A percentile compares a stretch with the other conserved stretches of the same genome.
phyloP scores from a whole-genome alignment of 2,888 invertebrate genomes.

The Drosophila monieri region DNA sequence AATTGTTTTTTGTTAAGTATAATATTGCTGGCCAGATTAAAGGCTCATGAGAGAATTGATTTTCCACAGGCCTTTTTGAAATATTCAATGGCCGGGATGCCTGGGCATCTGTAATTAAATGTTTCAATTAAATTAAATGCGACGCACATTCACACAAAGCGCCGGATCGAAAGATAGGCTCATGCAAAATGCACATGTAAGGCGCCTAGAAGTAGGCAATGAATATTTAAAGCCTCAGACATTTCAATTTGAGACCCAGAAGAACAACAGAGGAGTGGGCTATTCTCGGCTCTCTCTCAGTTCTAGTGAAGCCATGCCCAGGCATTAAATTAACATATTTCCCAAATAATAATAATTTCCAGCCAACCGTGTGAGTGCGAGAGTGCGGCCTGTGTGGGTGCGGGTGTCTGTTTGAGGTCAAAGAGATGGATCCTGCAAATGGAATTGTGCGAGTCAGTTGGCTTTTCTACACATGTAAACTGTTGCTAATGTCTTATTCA shows the following conservation, averaged over 20 bases:
- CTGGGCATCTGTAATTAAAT: conserved; percentile 48
- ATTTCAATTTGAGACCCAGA: conserved; percentile 62
- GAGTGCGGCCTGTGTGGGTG: conserved; percentile 2
- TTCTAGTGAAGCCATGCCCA: conserved; percentile 51
- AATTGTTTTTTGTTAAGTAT: conserved; percentile 1
- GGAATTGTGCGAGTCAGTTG: conserved; percentile 37
- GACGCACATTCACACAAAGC: conserved; percentile 19
- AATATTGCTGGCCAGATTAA: conserved; percentile 14
- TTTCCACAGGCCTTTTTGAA: conserved; percentile 19
- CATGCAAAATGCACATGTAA: conserved; percentile 47
- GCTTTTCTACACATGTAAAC: conserved; percentile 67
- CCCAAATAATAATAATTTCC: conserved; percentile 75
- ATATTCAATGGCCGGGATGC: conserved; percentile 38
- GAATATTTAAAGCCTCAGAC: conserved; percentile 63
- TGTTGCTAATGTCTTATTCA: conserved; percentile 72
- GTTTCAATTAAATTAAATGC: conserved; percentile 72
- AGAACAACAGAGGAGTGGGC: neutral
- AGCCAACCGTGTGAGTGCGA: conserved; percentile 12
- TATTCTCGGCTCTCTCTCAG: neutral
- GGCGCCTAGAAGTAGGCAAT: conserved; percentile 51
- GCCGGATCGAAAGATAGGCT: conserved; percentile 13
- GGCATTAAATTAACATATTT: conserved; percentile 78
- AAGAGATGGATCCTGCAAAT: conserved; percentile 39
- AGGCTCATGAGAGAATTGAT: conserved; percentile 17
- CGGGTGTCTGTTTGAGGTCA: conserved; percentile 8